phyloP scores from a whole-genome alignment of 2,797 vertebrate genomes.

The Valencia hispanica region DNA sequence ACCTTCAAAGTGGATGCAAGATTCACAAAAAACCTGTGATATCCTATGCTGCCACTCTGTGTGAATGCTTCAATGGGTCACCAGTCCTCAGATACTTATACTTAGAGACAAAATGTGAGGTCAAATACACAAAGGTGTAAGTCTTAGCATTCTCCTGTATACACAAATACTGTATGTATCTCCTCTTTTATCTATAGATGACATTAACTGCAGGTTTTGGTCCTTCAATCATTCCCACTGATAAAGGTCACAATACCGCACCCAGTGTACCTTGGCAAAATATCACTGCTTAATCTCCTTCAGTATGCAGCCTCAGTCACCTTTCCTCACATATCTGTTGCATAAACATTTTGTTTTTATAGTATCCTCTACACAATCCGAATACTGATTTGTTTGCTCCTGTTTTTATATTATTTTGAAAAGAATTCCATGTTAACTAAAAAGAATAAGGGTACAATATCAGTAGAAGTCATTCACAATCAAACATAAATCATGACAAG shows the following conservation, averaged over 20 bases:
- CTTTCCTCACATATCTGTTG: slow-evolving; percentile 55
- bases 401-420: not conserved
- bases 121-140: slow-evolving; percentile 10
- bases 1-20: slow-evolving; percentile 67
- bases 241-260: slow-evolving; percentile 72
- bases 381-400: not conserved
- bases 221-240: slow-evolving; percentile 59
- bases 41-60: slow-evolving; percentile 19
- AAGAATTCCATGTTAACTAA: not conserved
- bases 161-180: slow-evolving; percentile 38
- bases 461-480: not conserved
- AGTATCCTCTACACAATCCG: not conserved
- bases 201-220: slow-evolving; percentile 49
- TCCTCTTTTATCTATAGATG: slow-evolving; percentile 37
- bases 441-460: not conserved
- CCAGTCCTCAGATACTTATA: slow-evolving; percentile 7
- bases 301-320: slow-evolving; percentile 51
- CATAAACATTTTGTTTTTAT: slow-evolving; percentile 59
- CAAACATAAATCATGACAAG: not conserved
- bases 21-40: slow-evolving; percentile 50
- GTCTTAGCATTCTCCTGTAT: slow-evolving; percentile 36
- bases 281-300: slow-evolving; percentile 74
- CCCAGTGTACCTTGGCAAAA: slow-evolving; percentile 69
- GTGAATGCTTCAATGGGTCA: slow-evolving; percentile 41
- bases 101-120: slow-evolving; percentile 19